Base-by-base conservation (phyloP, 1,140 invertebrate genomes). In the Caenorhabditis tropicalis region DNA sequence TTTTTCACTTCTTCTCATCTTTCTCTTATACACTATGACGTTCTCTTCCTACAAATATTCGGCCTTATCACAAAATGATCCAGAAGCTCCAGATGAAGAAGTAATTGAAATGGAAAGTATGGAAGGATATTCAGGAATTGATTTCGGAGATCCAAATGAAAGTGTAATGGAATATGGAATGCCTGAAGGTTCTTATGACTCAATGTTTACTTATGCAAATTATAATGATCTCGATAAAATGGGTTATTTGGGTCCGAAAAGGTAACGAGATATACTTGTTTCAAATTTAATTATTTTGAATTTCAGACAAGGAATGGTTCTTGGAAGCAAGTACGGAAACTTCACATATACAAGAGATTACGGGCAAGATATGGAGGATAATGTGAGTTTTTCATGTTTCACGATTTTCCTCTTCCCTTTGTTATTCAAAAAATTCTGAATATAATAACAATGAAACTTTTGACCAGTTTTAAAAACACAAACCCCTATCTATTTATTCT, bases 201-300 rank as follows among this genome's bases (percentile, higher is more conserved):
- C 80, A 3, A 83, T 58, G 6, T 87, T 87, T 46, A 87, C 86
- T 27, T 87, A 87, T 82, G 86, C 86, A 19, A 80, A 81, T 6
- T 87, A 87, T 48, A 83, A 83, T 65, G 86, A 87, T 53, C 49
- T 87, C 9, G 86, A 87, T 46, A 87, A 81, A 33, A 87, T 87
- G 86, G 86, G 86, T 19, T 87, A 87, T 79, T n/a, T 60, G 53
- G 86, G 53, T 56, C 82, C 53, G 21, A 85, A 84, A 56, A 51
- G 79, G 86, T 85, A 43, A n/a, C n/a, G n/a, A n/a, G n/a, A n/a
- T n/a, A n/a, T n/a, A n/a, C n/a, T n/a, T n/a, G n/a, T n/a, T n/a
- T n/a, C 10, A 84, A 83, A 56, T 85, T 84, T 74, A n/a, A 56
- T 29, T 56, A 46, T 53, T 79, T 7, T 12, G 0, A 27, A n/a